phyloP scores from a whole-genome alignment of 1,140 invertebrate genomes.

The Heliconius melpomene region DNA sequence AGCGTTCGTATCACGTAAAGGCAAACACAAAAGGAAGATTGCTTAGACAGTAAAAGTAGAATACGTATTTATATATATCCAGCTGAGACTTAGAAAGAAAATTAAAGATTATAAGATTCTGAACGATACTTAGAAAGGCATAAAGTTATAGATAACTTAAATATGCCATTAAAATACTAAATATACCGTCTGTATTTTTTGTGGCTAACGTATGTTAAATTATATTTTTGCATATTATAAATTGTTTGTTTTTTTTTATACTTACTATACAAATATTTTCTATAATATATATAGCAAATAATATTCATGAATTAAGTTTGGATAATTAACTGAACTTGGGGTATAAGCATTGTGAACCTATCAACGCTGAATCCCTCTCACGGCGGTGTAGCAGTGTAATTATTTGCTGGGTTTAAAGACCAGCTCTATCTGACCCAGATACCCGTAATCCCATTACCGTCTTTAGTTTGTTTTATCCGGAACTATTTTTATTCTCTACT shows the following conservation, averaged over 20 bases:
- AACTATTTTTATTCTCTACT: conserved; percentile 34
- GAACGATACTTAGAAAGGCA: neutral
- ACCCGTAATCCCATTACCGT: conserved; percentile 56
- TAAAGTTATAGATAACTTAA: neutral
- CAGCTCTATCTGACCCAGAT: conserved; percentile 57
- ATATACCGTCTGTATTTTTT: neutral
- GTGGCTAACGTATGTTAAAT: neutral
- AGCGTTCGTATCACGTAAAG: conserved; percentile 5
- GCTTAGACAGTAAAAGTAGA: conserved; percentile 2
- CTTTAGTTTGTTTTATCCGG: conserved; percentile 35
- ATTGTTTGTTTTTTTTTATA: no score
- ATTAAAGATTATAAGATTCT: neutral
- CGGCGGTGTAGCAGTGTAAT: conserved; percentile 52
- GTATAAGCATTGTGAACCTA: conserved; percentile 38
- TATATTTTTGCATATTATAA: neutral
- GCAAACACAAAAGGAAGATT: conserved; percentile 10
- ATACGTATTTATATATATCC: neutral
- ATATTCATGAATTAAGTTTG: neutral
- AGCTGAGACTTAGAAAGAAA: neutral
- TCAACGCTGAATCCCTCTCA: conserved; percentile 40
- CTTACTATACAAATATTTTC: no score
- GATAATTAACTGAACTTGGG: conserved; percentile 50
- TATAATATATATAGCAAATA: neutral
- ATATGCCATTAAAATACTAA: neutral
- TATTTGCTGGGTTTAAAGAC: conserved; percentile 63